Evolutionary conservation across 2,113 vertebrate genomes (phyloP).

Genomic region (Atractosteus spatula): DNA sequence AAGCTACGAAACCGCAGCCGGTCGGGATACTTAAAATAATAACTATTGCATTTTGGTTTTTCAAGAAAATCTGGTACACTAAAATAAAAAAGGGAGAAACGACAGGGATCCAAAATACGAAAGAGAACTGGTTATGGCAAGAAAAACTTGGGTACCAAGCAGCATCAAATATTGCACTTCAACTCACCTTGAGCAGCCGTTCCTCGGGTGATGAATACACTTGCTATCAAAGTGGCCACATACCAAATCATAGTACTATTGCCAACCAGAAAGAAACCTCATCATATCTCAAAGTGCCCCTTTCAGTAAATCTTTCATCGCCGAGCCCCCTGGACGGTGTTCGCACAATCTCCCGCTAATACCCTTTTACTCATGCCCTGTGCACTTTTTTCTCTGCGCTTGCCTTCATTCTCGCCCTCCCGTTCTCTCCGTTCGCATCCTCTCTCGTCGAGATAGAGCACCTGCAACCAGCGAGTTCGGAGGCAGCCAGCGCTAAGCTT

Average conservation of each 20-base stretch:
- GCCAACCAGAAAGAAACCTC: slow-evolving; percentile 73
- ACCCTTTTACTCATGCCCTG: slow-evolving; percentile 63
- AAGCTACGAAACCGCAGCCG: too few relatives aligned
- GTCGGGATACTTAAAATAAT: too few relatives aligned
- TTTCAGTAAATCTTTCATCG: slow-evolving; percentile 71
- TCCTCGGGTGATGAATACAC: slow-evolving; percentile 69
- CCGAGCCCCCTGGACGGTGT: slow-evolving; percentile 53
- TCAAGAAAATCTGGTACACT: background rate
- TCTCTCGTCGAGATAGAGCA: slow-evolving; percentile 63
- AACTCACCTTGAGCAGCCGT: slow-evolving; percentile 75
- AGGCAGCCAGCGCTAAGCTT: slow-evolving; percentile 68
- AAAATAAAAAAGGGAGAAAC: background rate
- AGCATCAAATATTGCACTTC: slow-evolving; percentile 44
- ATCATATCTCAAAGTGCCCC: slow-evolving; percentile 84
- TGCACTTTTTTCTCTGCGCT: slow-evolving; percentile 59
- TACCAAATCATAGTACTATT: slow-evolving; percentile 88
- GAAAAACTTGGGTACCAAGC: slow-evolving; percentile 36
- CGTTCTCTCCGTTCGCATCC: slow-evolving; percentile 74
- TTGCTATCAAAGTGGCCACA: slow-evolving; percentile 83
- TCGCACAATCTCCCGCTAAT: slow-evolving; percentile 49
- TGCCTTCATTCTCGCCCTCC: slow-evolving; percentile 76
- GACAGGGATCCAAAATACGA: background rate
- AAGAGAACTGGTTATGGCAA: background rate
- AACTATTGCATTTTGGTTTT: too few relatives aligned
- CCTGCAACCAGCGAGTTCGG: slow-evolving; percentile 67